Conservation (phyloP, 2,888 invertebrate genomes). For the Lasioglossum vierecki region DNA sequence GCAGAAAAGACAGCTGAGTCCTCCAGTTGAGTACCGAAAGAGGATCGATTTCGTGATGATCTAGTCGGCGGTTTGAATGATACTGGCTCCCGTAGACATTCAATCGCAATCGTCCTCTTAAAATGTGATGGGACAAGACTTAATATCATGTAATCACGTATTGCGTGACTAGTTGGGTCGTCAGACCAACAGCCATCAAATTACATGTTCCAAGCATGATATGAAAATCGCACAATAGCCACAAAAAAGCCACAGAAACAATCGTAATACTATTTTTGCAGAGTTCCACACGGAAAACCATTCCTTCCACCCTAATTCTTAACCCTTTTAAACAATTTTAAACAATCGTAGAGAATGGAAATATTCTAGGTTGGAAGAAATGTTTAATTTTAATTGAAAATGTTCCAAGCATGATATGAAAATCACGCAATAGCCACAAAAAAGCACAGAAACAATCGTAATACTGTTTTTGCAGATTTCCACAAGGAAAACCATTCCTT, state of each 20-base stretch:
- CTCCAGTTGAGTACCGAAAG: not conserved
- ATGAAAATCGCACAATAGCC: conserved; percentile 8
- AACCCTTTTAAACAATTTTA: no score
- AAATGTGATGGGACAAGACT: conserved; percentile 27
- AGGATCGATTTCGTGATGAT: conserved; percentile 5
- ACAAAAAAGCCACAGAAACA: not conserved
- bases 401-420: conserved; percentile 15
- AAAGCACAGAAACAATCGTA: not conserved
- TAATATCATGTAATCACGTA: conserved; percentile 31
- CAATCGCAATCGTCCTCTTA: conserved; percentile 34
- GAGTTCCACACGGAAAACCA: not conserved
- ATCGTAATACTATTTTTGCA: not conserved
- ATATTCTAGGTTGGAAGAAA: no score
- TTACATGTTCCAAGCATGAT: conserved; percentile 24
- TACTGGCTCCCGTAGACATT: conserved; percentile 42
- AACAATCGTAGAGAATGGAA: no score
- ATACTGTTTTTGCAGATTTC: not conserved
- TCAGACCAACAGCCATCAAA: conserved; percentile 26
- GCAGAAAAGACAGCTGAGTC: not conserved
- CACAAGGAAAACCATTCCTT: not conserved
- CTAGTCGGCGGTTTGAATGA: conserved; percentile 22
- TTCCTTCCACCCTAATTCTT: not conserved
- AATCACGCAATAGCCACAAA: not conserved
- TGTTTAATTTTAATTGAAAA: not conserved
- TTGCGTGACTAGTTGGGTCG: conserved; percentile 42